Evolutionary conservation across 2,888 invertebrate genomes (phyloP).

Genomic region (Anthrax anthrax): DNA sequence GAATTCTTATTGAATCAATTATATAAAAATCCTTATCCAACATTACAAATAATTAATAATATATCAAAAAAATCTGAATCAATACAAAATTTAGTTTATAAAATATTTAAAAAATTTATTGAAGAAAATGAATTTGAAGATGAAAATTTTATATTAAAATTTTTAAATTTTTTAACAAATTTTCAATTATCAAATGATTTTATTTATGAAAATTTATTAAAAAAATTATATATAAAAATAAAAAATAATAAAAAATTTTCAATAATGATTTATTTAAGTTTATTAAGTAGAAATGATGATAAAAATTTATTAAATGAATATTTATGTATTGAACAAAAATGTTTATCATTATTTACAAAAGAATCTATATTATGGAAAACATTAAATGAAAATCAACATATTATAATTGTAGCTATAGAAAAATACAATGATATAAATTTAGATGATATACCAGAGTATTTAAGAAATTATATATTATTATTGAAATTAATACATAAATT

Average conservation of each 20-base stretch:
- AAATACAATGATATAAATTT: not conserved
- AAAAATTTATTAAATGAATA: constrained; percentile 1
- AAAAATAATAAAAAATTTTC: not conserved
- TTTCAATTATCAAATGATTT: constrained; percentile 1
- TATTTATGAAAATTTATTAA: not conserved
- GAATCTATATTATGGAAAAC: constrained; percentile 1
- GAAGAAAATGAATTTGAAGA: not conserved
- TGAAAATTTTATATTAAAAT: not conserved
- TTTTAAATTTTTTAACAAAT: constrained; percentile 6
- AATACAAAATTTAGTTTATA: not conserved
- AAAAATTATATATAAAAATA: not conserved
- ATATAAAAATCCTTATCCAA: constrained; percentile 5
- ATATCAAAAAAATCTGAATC: not conserved
- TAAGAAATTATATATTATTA: constrained; percentile 1
- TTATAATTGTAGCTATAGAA: not conserved
- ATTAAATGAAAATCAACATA: constrained; percentile 3
- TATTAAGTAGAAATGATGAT: constrained; percentile 2
- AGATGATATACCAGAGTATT: not conserved
- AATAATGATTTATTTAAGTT: not conserved
- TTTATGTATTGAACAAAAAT: not conserved
- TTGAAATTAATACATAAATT: constrained; percentile 3
- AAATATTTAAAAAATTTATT: not conserved
- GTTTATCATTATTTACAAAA: constrained; percentile 1
- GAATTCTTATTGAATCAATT: not conserved
- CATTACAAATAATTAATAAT: not conserved